phyloP scores from a whole-genome alignment of 2,113 vertebrate genomes.

The Pycnonotus jocosus region DNA sequence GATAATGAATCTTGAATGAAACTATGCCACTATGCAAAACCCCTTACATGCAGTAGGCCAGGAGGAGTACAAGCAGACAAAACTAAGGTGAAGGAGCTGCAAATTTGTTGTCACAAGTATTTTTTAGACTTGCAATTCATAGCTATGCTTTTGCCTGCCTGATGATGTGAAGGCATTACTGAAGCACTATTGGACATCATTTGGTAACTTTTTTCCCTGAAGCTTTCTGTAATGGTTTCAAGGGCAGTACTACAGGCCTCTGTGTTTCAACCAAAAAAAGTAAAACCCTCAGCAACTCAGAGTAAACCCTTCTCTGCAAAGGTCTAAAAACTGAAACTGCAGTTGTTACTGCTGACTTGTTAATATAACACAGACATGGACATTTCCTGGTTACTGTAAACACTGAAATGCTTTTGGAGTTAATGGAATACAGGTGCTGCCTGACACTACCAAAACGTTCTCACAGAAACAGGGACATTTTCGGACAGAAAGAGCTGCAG shows the following conservation, averaged over 20 bases:
- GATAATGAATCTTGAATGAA: not conserved
- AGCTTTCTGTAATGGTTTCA: not conserved
- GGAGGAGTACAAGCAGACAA: not conserved
- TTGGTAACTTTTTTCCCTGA: not conserved
- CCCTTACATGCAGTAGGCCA: not conserved
- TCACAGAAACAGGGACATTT: slow-evolving; percentile 71
- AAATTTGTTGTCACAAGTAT: not conserved
- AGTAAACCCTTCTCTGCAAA: not conserved
- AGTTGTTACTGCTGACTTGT: slow-evolving; percentile 53
- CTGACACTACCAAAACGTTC: slow-evolving; percentile 74
- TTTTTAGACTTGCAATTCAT: not conserved
- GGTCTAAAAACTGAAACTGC: slow-evolving; percentile 40
- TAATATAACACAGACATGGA: slow-evolving; percentile 63
- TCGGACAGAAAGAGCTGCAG: not conserved
- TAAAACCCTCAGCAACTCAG: not conserved
- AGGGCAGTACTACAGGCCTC: not conserved
- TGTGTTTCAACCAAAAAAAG: not conserved
- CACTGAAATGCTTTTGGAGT: slow-evolving; percentile 74
- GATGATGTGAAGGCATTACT: not conserved
- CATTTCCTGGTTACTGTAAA: slow-evolving; percentile 70
- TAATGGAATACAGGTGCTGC: slow-evolving; percentile 83
- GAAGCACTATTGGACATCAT: not conserved
- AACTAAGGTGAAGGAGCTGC: not conserved
- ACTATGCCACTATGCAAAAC: not conserved
- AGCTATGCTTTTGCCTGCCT: not conserved